Conservation (phyloP, 2,888 invertebrate species). For the Luperina nickerlii region DNA sequence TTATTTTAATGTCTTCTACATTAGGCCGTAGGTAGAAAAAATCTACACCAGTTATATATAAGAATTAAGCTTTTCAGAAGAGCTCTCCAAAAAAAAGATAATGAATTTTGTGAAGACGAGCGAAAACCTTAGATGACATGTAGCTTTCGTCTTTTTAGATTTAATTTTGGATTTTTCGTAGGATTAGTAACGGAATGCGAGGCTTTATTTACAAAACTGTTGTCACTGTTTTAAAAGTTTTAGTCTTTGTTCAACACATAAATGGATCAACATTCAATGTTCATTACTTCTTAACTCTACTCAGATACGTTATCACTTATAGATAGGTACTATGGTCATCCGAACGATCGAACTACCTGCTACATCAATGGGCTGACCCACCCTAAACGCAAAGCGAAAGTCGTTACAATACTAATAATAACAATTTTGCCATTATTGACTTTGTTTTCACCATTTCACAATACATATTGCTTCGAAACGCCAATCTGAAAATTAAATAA, state of each 20-base stretch:
- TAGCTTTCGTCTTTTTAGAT: conserved; percentile 17
- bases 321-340: neutral
- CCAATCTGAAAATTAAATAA: neutral
- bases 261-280: neutral
- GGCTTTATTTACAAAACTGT: conserved; percentile 3
- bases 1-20: neutral
- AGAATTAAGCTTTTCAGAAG: neutral
- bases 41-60: neutral
- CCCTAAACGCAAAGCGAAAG: neutral
- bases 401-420: too few relatives aligned
- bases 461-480: neutral
- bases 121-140: conserved; percentile 14
- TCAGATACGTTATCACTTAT: neutral
- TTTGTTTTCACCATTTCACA: neutral
- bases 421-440: neutral
- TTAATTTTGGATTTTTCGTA: conserved; percentile 28
- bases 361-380: conserved; percentile 1
- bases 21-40: neutral
- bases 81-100: conserved; percentile 1
- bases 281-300: neutral
- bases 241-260: neutral
- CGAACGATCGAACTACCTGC: neutral
- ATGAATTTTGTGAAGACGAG: conserved; percentile 15
- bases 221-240: neutral
- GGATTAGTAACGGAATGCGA: conserved; percentile 3